Percentiles rank a stretch among this genome's conserved stretches.
Conservation (phyloP, 2,113 vertebrate species). For the Rhinogobius similis region DNA sequence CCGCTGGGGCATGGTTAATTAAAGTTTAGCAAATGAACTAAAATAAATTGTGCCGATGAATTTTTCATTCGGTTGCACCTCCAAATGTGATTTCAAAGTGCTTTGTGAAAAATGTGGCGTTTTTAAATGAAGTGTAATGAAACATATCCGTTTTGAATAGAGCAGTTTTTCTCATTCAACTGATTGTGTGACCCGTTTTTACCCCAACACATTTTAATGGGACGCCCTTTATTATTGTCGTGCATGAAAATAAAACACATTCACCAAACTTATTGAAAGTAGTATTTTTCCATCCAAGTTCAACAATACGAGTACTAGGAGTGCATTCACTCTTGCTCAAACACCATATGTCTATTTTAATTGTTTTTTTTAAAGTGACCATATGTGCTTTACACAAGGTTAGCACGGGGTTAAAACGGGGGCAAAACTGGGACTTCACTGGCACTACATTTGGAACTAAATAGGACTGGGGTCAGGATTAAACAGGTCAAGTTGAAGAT, state of each 20-base stretch:
- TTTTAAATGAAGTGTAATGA: neutral
- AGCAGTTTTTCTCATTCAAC: neutral
- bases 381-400: too few species aligned
- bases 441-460: too few species aligned
- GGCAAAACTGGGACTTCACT: too few species aligned
- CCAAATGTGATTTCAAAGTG: conserved; percentile 12
- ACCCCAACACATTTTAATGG: neutral
- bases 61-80: conserved; percentile 11
- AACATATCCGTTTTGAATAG: neutral
- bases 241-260: neutral
- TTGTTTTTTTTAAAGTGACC: too few species aligned
- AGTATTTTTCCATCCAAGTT: neutral
- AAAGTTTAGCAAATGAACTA: conserved; percentile 4
- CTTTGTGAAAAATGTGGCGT: conserved; percentile 2
- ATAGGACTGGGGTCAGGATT: too few species aligned
- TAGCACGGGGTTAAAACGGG: too few species aligned
- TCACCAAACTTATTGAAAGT: neutral
- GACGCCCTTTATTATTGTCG: neutral
- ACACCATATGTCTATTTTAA: too few species aligned
- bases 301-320: neutral
- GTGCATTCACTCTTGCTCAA: neutral
- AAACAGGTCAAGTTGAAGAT: too few species aligned
- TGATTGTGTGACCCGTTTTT: neutral
- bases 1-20: conserved; percentile 3
- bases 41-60: conserved; percentile 1